Evolutionary conservation across 30 jellyfish, hydroid and myxozoan species (phyloP), one percentile per base, ranked within the genome.

Genomic region (Hydractinia echinata): DNA sequence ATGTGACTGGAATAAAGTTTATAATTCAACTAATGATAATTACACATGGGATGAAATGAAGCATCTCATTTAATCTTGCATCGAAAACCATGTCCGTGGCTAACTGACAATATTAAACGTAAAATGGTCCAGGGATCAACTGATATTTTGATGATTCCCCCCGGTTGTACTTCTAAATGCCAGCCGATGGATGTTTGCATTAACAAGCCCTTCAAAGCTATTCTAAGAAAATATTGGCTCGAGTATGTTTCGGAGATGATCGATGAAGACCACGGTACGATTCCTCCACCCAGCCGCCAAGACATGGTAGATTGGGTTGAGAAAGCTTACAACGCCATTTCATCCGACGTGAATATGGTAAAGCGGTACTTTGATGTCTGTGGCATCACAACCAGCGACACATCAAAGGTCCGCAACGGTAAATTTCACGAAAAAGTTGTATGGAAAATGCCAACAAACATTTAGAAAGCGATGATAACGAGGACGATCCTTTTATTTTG

Each of bases 121-220:
- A 58, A 0, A 58, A 13, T 13, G 15, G 15, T 0, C 15, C 18
- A 58, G 69, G 3, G 69, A 58, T 1, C 69, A 58, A 58, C 19
- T 58, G 44, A 30, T 30, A 30, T 30, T 30, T n/a, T n/a, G n/a
- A n/a, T n/a, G n/a, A n/a, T n/a, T n/a, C n/a, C 18, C 18, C 18
- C 2, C 2, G 16, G 16, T 60, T 16, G 16, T 60, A 60, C 18
- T 30, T 60, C 2, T 14, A 60, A 60, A 60, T 60, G 70, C 19
- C 70, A 60, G 20, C 70, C n/a, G n/a, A 60, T 60, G 70, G 70
- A 60, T 60, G 70, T 60, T 16, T 60, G n/a, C 44, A 30, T 30
- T 30, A 30, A 30, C 1, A 30, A 30, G 44, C 2, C 44, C 44
- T 30, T 30, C 2, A 60, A 60, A 18, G n/a, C 70, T 16, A 60